phyloP scores from a whole-genome alignment of 2,888 invertebrate species.

The Tuberolachnus salignus region DNA sequence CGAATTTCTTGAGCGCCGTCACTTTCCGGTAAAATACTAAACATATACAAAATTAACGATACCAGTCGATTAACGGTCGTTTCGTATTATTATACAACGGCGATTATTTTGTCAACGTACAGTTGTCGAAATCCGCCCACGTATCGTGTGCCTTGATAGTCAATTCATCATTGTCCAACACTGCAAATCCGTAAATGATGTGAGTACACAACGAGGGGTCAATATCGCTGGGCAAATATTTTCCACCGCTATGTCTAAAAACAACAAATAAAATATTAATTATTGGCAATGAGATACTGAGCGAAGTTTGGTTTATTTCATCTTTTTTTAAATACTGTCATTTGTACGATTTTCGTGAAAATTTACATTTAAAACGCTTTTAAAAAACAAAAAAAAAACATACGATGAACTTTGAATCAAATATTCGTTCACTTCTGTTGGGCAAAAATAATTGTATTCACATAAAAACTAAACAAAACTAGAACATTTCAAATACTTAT shows the following conservation, averaged over 20 bases:
- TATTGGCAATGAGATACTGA: no score
- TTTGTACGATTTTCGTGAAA: no score
- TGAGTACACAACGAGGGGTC: conserved; percentile 87
- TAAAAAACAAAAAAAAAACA: no score
- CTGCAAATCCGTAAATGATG: conserved; percentile 90
- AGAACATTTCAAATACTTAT: no score
- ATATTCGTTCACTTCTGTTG: no score
- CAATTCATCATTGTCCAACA: conserved; percentile 75
- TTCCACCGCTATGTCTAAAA: conserved; percentile 77
- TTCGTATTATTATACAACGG: no score
- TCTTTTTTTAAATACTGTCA: no score
- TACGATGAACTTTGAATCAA: no score
- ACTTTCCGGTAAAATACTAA: conserved; percentile 90
- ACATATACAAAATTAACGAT: conserved; percentile 59
- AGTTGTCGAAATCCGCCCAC: conserved; percentile 89
- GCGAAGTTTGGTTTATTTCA: no score
- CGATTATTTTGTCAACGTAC: conserved; percentile 64
- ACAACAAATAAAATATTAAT: conserved; percentile 30
- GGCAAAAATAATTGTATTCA: no score
- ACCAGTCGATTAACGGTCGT: background rate
- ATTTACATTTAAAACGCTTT: no score
- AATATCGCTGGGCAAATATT: conserved; percentile 81
- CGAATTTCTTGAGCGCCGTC: conserved; percentile 68
- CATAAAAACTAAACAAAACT: no score
- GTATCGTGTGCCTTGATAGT: conserved; percentile 84